These are phyloP conservation scores for Crax fasciolata DNA, from an alignment of 2,797 vertebrate species.

Conservation along the genomic window DNA sequence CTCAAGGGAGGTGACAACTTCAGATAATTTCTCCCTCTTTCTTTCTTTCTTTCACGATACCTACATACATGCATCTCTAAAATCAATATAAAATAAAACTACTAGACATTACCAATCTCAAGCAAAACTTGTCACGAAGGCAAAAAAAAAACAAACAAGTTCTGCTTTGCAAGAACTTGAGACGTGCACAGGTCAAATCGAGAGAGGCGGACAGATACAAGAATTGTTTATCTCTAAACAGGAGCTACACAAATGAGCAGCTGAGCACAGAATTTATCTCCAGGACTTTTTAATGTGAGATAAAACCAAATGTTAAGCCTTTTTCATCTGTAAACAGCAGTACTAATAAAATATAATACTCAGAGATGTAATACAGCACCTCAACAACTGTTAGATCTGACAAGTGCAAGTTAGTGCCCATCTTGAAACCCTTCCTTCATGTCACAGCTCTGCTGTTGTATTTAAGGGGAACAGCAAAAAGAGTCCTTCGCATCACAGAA, in stretches of 20 bases:
- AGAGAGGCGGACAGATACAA: background rate
- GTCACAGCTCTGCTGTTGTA: background rate
- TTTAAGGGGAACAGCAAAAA: background rate
- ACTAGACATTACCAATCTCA: background rate
- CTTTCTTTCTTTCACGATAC: background rate
- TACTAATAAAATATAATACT: background rate
- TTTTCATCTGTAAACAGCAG: background rate
- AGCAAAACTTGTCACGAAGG: background rate
- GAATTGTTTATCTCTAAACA: background rate
- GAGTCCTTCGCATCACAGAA: background rate
- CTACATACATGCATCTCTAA: background rate
- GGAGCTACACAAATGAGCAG: background rate
- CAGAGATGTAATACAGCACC: background rate
- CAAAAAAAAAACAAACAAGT: background rate
- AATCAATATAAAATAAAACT: background rate
- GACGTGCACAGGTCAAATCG: background rate
- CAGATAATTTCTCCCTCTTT: background rate
- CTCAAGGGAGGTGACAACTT: background rate
- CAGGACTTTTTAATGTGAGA: background rate
- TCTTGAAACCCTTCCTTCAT: accelerated
- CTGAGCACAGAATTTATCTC: background rate
- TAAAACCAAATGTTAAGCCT: background rate
- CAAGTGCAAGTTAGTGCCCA: background rate
- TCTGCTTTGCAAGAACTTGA: background rate
- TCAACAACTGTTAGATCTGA: background rate